These are phyloP conservation scores for Oreochromis mossambicus DNA, from an alignment of 2,797 vertebrate genomes.

Conservation along the genomic window DNA sequence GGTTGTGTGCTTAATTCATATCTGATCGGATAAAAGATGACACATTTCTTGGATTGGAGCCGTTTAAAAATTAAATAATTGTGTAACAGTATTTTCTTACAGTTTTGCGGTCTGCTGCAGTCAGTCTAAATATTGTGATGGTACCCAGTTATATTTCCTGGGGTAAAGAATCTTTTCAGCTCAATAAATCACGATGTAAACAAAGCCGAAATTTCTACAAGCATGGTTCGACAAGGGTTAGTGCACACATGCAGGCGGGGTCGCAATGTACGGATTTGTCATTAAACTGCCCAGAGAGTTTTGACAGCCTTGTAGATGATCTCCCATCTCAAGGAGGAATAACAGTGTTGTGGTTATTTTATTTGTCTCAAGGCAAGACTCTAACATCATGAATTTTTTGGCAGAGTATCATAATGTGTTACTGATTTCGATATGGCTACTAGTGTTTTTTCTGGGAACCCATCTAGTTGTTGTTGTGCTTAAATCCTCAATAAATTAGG, in stretches of 20 bases:
- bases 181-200: conserved; percentile 20
- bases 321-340: background rate
- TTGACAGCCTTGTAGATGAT: conserved; percentile 9
- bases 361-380: conserved; percentile 15
- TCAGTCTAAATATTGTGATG: background rate
- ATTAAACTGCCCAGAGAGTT: conserved; percentile 14
- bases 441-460: background rate
- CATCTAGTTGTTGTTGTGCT: background rate
- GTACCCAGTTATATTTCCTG: background rate
- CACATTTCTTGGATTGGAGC: background rate
- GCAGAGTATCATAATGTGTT: background rate
- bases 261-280: conserved; percentile 25
- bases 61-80: background rate
- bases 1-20: background rate
- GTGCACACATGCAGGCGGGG: background rate
- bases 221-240: conserved; percentile 1
- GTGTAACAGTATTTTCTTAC: background rate
- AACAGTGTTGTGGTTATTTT: conserved; percentile 24
- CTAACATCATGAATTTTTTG: background rate
- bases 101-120: background rate
- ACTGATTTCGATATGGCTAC: background rate
- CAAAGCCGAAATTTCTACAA: conserved; percentile 1
- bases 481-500: background rate
- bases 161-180: background rate
- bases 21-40: background rate